These are phyloP conservation scores for Perodicticus potto DNA, from an alignment of 2,797 vertebrate genomes.

Conservation along the genomic window DNA sequence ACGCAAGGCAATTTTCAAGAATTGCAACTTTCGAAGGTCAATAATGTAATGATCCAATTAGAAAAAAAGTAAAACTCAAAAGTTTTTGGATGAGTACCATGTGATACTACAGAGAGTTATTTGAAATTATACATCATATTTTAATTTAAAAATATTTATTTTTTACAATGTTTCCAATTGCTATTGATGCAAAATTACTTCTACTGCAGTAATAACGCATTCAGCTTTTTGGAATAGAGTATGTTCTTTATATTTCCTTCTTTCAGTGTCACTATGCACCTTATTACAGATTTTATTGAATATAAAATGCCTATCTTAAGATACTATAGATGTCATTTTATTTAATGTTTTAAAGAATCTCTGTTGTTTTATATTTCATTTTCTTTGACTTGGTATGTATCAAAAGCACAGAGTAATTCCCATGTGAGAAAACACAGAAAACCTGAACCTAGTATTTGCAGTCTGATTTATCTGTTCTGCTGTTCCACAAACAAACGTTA, in stretches of 20 bases:
- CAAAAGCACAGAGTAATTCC: neutral
- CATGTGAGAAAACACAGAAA: neutral
- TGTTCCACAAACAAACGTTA: neutral
- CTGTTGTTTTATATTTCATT: constrained; percentile 9
- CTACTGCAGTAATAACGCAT: neutral
- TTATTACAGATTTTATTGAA: constrained; percentile 23
- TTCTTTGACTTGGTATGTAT: neutral
- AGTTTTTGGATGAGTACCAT: neutral
- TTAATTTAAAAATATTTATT: neutral
- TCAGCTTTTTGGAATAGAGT: neutral
- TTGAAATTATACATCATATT: neutral
- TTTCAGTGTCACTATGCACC: neutral
- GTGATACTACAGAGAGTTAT: neutral
- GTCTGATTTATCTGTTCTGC: neutral
- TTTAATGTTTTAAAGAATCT: neutral
- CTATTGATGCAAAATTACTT: constrained; percentile 19
- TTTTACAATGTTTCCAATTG: neutral
- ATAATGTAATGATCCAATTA: neutral
- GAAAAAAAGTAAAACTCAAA: neutral
- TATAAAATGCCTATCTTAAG: neutral
- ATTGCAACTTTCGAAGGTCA: constrained; percentile 2
- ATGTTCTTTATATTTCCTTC: neutral
- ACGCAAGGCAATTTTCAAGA: neutral
- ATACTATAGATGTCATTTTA: neutral
- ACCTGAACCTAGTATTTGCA: neutral